Percentiles rank a stretch among this genome's conserved stretches.
phyloP scores from a whole-genome alignment of 2,113 vertebrate species.

The Pedionomus torquatus region DNA sequence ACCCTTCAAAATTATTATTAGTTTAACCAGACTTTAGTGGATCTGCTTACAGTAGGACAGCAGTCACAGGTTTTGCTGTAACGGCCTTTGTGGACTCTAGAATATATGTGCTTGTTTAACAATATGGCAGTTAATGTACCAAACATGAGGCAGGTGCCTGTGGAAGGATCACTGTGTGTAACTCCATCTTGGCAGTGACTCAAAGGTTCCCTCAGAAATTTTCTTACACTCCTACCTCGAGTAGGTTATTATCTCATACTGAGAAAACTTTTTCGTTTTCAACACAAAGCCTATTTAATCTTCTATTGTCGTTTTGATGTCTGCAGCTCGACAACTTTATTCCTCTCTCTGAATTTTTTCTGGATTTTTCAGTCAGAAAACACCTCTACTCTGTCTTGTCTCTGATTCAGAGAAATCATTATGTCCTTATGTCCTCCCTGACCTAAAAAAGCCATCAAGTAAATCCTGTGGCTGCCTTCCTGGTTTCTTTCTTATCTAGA shows the following conservation, averaged over 20 bases:
- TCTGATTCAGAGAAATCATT: background rate
- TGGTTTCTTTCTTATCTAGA: background rate
- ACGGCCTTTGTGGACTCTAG: background rate
- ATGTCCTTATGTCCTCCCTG: background rate
- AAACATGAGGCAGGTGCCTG: accelerated
- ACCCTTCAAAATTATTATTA: background rate
- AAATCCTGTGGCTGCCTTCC: background rate
- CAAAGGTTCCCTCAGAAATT: background rate
- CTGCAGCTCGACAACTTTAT: background rate
- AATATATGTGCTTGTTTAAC: background rate
- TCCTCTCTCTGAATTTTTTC: background rate
- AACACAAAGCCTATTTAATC: background rate
- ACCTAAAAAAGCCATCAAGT: background rate
- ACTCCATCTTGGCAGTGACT: background rate
- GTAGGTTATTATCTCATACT: background rate
- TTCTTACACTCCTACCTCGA: background rate
- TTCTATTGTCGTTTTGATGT: background rate
- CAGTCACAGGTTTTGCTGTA: background rate
- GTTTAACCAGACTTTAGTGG: background rate
- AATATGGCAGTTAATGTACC: background rate
- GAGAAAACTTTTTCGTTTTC: background rate
- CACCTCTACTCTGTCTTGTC: background rate
- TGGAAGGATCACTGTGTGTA: background rate
- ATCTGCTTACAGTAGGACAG: background rate
- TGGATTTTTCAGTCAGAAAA: background rate